Evolutionary conservation across 2,888 invertebrate species (phyloP).

Genomic region (Mimas tiliae): DNA sequence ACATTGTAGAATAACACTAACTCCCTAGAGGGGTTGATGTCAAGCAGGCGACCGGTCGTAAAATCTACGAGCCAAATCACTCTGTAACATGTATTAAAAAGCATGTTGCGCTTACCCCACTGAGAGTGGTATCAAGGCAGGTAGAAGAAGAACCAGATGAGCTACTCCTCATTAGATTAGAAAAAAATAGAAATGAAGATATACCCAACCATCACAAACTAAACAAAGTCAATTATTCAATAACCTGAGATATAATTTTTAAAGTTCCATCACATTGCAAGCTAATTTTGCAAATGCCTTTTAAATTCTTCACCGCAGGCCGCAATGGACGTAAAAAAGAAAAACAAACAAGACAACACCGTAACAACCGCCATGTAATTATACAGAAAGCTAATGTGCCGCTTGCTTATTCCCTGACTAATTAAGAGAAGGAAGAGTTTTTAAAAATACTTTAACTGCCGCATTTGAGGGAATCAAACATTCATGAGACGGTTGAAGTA

Average conservation of each 20-base stretch:
- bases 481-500: constrained; percentile 65
- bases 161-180: too few species aligned
- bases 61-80: too few species aligned
- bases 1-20: too few species aligned
- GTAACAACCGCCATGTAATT: constrained; percentile 71
- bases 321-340: constrained; percentile 59
- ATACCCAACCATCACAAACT: constrained; percentile 10
- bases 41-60: too few species aligned
- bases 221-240: background rate
- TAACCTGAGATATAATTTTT: constrained; percentile 36
- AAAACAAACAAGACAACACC: constrained; percentile 57
- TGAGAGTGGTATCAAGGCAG: too few species aligned
- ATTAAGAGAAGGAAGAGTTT: constrained; percentile 80
- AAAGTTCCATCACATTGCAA: constrained; percentile 45
- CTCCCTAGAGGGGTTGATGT: too few species aligned
- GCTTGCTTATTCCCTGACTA: constrained; percentile 82
- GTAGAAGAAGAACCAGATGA: too few species aligned
- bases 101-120: too few species aligned
- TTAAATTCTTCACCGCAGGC: constrained; percentile 76
- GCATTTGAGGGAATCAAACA: constrained; percentile 75
- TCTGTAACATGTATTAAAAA: too few species aligned
- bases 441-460: constrained; percentile 66
- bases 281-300: constrained; percentile 79
- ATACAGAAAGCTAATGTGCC: constrained; percentile 82
- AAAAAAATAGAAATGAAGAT: background rate